phyloP scores from a whole-genome alignment of 2,888 invertebrate species.

The Nycteola revayana region DNA sequence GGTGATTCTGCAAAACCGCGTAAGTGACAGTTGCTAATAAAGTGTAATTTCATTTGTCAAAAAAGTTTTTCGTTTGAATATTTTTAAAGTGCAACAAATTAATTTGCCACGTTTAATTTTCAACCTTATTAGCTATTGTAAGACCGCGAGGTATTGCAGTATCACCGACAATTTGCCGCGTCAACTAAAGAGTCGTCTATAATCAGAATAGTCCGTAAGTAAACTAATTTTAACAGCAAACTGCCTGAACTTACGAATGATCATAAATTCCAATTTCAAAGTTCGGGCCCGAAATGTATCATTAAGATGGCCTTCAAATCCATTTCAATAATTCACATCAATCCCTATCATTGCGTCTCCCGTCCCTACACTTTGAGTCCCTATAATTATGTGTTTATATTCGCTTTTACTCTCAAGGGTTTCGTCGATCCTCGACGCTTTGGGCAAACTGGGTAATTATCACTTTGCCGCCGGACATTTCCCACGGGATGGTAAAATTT shows the following conservation, averaged over 20 bases:
- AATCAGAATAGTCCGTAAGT: no score
- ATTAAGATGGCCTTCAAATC: constrained; percentile 51
- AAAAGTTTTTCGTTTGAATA: no score
- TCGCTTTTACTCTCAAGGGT: constrained; percentile 48
- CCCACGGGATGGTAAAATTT: constrained; percentile 74
- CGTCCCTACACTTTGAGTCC: constrained; percentile 49
- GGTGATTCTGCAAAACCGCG: no score
- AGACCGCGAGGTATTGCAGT: no score
- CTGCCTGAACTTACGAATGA: constrained; percentile 36
- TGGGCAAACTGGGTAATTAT: constrained; percentile 76
- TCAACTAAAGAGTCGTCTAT: background rate
- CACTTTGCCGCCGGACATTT: constrained; percentile 66
- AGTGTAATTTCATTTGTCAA: no score
- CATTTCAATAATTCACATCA: constrained; percentile 60
- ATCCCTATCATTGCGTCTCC: constrained; percentile 35
- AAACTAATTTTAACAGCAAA: constrained; percentile 25
- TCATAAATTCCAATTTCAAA: constrained; percentile 37
- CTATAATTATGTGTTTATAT: constrained; percentile 69
- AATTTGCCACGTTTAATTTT: no score
- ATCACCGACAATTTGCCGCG: no score
- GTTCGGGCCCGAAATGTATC: constrained; percentile 45
- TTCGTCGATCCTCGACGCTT: constrained; percentile 44
- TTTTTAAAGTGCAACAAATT: no score
- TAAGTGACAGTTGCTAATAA: no score
- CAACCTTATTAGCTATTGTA: no score